These are phyloP conservation scores for Gymnopithys bicolor DNA, from an alignment of 2,797 vertebrate species.

Conservation along the genomic window DNA sequence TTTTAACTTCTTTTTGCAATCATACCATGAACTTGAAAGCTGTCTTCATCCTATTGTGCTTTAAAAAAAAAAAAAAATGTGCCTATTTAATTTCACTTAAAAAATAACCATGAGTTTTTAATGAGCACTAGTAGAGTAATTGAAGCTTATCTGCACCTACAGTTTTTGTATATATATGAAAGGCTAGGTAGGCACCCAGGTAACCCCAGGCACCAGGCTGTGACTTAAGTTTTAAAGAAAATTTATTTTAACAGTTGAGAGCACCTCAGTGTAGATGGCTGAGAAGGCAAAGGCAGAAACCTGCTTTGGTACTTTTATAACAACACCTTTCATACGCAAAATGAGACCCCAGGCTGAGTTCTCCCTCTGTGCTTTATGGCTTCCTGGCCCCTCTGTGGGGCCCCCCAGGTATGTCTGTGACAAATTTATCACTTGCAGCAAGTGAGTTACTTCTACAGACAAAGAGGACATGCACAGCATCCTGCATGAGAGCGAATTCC, in stretches of 20 bases:
- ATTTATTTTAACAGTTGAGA: background rate
- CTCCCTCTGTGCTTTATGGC: background rate
- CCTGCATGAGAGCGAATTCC: background rate
- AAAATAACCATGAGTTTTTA: rapidly evolving
- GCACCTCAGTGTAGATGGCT: background rate
- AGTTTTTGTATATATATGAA: background rate
- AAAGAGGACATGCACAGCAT: background rate
- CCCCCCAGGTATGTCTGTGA: background rate
- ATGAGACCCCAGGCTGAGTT: background rate
- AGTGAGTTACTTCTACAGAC: background rate
- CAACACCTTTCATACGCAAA: background rate
- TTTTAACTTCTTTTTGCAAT: background rate
- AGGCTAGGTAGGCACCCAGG: background rate
- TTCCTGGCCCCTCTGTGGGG: background rate
- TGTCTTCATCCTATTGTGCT: background rate
- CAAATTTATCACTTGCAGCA: background rate
- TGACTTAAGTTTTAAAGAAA: background rate
- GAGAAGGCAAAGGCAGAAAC: background rate
- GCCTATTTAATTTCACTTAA: background rate
- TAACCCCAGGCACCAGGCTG: background rate
- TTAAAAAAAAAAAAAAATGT: too few species aligned
- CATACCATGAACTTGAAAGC: background rate
- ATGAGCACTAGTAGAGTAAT: background rate
- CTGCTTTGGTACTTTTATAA: background rate
- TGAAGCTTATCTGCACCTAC: background rate